Evolutionary conservation across 2,797 vertebrate genomes (phyloP).

Genomic region (Hippoglossus hippoglossus): DNA sequence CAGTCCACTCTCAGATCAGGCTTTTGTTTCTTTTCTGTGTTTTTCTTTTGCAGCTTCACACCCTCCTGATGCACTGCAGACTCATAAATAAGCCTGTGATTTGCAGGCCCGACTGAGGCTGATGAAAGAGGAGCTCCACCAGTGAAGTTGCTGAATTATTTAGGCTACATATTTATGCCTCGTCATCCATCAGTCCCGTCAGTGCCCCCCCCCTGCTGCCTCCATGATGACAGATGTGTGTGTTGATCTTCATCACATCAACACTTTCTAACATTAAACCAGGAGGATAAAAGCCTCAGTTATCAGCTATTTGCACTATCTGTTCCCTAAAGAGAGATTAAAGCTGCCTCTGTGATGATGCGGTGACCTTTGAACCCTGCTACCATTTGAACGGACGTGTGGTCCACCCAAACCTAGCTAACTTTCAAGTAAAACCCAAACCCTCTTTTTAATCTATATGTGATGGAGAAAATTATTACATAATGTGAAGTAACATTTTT

Average conservation of each 20-base stretch:
- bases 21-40: not conserved
- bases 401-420: not conserved
- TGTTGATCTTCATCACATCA: not conserved
- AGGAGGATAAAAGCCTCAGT: slow-evolving; percentile 13
- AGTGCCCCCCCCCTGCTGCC: not conserved
- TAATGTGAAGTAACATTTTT: no score
- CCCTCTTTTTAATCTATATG: not conserved
- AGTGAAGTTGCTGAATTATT: slow-evolving; percentile 57
- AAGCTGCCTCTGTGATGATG: not conserved
- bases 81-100: slow-evolving; percentile 17
- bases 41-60: not conserved
- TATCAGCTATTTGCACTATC: slow-evolving; percentile 15
- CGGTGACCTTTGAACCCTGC: slow-evolving; percentile 20
- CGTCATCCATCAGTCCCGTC: slow-evolving; percentile 41
- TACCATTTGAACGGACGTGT: not conserved
- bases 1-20: slow-evolving; percentile 5
- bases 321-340: slow-evolving; percentile 13
- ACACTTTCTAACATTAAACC: slow-evolving; percentile 3
- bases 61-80: slow-evolving; percentile 7
- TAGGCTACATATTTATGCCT: slow-evolving; percentile 46
- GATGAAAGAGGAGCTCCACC: slow-evolving; percentile 28
- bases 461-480: not conserved
- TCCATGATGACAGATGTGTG: not conserved
- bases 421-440: not conserved
- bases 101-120: not conserved